A percentile compares a stretch with the other conserved stretches of the same genome.
Evolutionary conservation across 2,797 vertebrate genomes (phyloP).

Genomic region (Pseudochromis fuscus): DNA sequence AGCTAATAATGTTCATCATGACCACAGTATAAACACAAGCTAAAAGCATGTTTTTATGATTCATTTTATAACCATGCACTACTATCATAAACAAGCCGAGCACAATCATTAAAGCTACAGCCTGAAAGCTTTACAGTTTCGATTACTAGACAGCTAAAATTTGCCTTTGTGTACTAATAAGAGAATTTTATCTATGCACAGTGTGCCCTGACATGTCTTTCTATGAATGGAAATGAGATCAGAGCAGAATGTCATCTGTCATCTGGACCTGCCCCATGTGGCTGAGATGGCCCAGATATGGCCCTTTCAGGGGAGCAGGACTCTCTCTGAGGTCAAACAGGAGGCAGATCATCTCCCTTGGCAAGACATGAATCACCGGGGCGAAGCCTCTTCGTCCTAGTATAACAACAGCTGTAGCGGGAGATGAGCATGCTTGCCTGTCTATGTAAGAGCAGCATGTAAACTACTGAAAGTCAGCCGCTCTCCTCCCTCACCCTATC

Average conservation of each 20-base stretch:
- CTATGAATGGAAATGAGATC: constrained; percentile 69
- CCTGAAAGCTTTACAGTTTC: constrained; percentile 10
- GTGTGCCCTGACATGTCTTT: constrained; percentile 43
- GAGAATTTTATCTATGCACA: constrained; percentile 47
- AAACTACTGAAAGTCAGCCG: constrained; percentile 75
- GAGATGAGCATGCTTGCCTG: constrained; percentile 74
- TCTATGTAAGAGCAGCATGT: constrained; percentile 72
- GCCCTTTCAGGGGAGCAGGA: constrained; percentile 58
- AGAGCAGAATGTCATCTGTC: constrained; percentile 70
- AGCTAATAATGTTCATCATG: constrained; percentile 19
- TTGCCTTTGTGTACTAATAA: constrained; percentile 43
- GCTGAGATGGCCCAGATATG: constrained; percentile 68
- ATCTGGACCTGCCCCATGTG: constrained; percentile 60
- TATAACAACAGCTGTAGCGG: constrained; percentile 83
- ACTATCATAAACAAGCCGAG: constrained; percentile 16
- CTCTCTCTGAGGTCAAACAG: constrained; percentile 78
- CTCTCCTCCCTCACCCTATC: constrained; percentile 50
- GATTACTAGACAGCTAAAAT: constrained; percentile 43
- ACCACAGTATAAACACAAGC: constrained; percentile 34
- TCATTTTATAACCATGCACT: not conserved
- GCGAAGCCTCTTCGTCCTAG: constrained; percentile 71
- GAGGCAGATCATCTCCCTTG: constrained; percentile 80
- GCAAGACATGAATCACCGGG: constrained; percentile 82
- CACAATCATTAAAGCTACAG: constrained; percentile 14
- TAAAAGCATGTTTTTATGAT: constrained; percentile 4